Evolutionary conservation across 2,888 invertebrate species (phyloP).

Genomic region (Lasius fuliginosus): DNA sequence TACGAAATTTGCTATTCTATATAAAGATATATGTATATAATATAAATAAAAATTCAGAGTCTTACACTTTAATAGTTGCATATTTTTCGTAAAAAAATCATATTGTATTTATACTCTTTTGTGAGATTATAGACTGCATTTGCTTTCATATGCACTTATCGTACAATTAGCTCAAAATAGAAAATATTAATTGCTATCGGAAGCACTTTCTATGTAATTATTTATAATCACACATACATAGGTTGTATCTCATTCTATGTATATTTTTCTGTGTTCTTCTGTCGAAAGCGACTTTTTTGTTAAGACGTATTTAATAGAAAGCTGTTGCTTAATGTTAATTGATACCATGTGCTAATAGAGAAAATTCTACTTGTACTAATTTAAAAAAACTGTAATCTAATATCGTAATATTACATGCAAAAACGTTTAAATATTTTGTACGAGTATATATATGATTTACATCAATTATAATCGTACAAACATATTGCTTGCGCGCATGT

Average conservation of each 20-base stretch:
- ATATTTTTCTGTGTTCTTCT: not conserved
- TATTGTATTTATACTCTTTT: not conserved
- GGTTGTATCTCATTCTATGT: not conserved
- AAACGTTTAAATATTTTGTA: not conserved
- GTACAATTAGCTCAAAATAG: too few species aligned
- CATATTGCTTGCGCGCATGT: not conserved
- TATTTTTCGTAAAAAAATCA: not conserved
- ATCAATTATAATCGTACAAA: not conserved
- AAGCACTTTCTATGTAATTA: constrained; percentile 4
- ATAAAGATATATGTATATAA: too few species aligned
- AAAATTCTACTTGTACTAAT: not conserved
- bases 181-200: not conserved
- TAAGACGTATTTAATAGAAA: not conserved
- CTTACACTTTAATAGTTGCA: not conserved
- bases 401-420: not conserved
- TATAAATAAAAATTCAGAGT: not conserved
- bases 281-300: not conserved
- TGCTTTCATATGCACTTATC: too few species aligned
- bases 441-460: not conserved
- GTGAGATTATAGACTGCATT: not conserved
- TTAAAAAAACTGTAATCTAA: not conserved
- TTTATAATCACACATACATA: not conserved
- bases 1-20: too few species aligned
- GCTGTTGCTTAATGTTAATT: not conserved
- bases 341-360: not conserved